phyloP scores from a whole-genome alignment of 2,113 vertebrate genomes.

The Sula dactylatra region DNA sequence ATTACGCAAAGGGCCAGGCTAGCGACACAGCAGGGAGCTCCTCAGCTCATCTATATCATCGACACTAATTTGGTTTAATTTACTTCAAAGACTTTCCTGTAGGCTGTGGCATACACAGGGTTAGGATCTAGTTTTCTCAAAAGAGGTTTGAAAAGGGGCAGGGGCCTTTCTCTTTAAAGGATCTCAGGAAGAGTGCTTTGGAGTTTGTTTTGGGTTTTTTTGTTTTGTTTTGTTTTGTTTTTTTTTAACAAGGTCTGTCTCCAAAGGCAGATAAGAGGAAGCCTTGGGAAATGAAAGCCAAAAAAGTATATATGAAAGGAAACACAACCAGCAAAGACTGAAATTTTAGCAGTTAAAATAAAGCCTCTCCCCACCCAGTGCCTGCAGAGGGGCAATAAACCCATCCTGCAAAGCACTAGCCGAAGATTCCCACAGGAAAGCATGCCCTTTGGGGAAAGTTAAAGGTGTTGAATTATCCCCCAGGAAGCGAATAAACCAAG shows the following conservation, averaged over 20 bases:
- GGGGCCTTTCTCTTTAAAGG: slow-evolving; percentile 14
- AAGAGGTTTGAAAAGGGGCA: neutral
- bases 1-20: neutral
- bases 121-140: neutral
- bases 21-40: slow-evolving; percentile 14
- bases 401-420: neutral
- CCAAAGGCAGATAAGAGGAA: slow-evolving; percentile 23
- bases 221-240: too few species aligned
- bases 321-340: neutral
- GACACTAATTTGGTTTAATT: slow-evolving; percentile 72
- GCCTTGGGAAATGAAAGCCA: neutral
- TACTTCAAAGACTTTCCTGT: slow-evolving; percentile 59
- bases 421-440: neutral
- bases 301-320: slow-evolving; percentile 4
- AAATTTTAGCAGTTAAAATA: slow-evolving; percentile 21
- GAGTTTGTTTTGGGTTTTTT: too few species aligned
- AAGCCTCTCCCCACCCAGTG: neutral
- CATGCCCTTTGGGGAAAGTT: neutral
- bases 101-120: neutral
- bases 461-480: slow-evolving; percentile 1
- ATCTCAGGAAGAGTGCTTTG: neutral
- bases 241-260: neutral
- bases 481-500: neutral
- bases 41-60: slow-evolving; percentile 47
- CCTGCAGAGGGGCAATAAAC: slow-evolving; percentile 41